A percentile compares a stretch with the other conserved stretches of the same genome.
These are phyloP conservation scores for Eira barbara DNA, from an alignment of 2,113 vertebrate genomes.

Conservation along the genomic window DNA sequence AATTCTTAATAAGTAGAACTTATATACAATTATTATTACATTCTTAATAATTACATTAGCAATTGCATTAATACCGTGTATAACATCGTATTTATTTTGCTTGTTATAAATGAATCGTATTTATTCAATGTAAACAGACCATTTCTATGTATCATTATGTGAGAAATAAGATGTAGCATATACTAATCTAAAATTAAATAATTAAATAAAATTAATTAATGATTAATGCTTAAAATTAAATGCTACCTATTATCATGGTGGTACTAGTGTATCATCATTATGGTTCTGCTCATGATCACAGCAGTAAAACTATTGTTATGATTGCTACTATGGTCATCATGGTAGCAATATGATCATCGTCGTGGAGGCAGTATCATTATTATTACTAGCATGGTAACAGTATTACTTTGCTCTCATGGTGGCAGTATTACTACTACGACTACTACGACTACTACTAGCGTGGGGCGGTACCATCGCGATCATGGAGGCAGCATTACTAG, in stretches of 20 bases:
- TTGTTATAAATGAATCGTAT: fast-evolving
- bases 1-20: too few relatives aligned
- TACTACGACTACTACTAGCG: too few relatives aligned
- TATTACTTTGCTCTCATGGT: too few relatives aligned
- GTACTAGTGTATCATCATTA: neutral
- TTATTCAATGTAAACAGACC: neutral
- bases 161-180: neutral
- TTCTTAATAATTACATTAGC: neutral
- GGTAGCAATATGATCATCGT: too few relatives aligned
- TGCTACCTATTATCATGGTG: neutral
- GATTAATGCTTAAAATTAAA: neutral
- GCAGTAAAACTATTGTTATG: fast-evolving
- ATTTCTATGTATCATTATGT: neutral
- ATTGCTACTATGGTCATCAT: fast-evolving
- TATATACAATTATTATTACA: neutral
- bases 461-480: too few relatives aligned
- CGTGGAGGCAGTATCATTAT: too few relatives aligned
- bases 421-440: too few relatives aligned
- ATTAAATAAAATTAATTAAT: neutral
- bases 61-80: neutral
- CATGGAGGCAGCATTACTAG: fast-evolving
- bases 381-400: too few relatives aligned
- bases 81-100: neutral
- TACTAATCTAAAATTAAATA: neutral
- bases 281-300: fast-evolving